Conservation (phyloP, 2,888 invertebrate genomes). For the Phlogophora meticulosa region DNA sequence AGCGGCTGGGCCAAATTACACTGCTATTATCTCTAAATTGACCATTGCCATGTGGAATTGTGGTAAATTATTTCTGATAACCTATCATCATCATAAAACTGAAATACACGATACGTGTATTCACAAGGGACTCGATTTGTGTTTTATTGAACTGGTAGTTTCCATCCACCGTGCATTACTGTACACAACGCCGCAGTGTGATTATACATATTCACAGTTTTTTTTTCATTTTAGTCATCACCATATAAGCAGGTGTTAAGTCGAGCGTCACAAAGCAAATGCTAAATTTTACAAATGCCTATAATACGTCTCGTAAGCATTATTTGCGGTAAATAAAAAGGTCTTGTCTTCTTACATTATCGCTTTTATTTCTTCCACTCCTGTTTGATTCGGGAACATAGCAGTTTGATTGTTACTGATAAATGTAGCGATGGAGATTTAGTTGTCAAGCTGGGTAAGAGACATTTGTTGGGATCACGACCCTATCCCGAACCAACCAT, state of each 20-base stretch:
- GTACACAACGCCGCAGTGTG: conserved; percentile 8
- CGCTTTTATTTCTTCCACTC: conserved; percentile 5
- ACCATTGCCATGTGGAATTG: conserved; percentile 53
- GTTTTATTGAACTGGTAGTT: conserved; percentile 37
- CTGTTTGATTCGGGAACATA: conserved; percentile 43
- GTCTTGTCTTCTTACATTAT: not conserved
- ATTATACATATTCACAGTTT: conserved; percentile 28
- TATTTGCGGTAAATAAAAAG: conserved; percentile 18
- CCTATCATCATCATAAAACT: conserved; percentile 58
- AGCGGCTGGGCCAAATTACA: conserved; percentile 43
- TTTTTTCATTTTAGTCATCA: no score
- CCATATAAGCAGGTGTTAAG: no score
- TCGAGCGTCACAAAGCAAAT: not conserved
- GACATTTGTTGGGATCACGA: conserved; percentile 88
- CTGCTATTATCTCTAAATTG: conserved; percentile 54
- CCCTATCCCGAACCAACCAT: conserved; percentile 86
- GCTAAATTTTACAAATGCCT: not conserved
- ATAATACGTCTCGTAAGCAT: not conserved
- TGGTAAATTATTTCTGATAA: conserved; percentile 58
- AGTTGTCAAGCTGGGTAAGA: conserved; percentile 81
- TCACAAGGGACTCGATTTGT: conserved; percentile 50
- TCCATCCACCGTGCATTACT: conserved; percentile 27
- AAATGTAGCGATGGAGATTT: conserved; percentile 77
- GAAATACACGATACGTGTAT: conserved; percentile 37
- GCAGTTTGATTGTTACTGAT: conserved; percentile 68